A percentile compares a stretch with the other conserved stretches of the same genome.
Conservation (phyloP, 2,888 invertebrate genomes). For the Nemoura dubitans region DNA sequence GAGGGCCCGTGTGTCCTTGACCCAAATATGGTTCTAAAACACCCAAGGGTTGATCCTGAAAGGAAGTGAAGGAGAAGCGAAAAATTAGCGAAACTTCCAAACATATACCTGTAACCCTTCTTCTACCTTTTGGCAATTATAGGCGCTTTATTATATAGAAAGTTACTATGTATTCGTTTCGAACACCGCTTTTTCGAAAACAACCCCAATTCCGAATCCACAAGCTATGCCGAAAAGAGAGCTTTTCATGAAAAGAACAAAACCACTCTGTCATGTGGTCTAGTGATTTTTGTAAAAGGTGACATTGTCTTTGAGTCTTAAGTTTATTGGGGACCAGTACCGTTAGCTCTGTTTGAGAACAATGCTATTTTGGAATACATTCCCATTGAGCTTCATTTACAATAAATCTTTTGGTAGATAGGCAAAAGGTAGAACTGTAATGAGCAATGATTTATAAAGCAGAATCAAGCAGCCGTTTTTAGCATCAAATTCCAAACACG, state of each 20-base stretch:
- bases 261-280: background rate
- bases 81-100: constrained; percentile 36
- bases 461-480: background rate
- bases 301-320: constrained; percentile 15
- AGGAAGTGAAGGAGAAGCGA: constrained; percentile 17
- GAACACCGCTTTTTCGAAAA: background rate
- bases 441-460: background rate
- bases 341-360: background rate
- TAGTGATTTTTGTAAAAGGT: constrained; percentile 1
- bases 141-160: background rate
- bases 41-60: constrained; percentile 18
- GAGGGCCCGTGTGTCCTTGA: constrained; percentile 23
- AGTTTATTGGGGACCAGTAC: background rate
- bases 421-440: constrained; percentile 3
- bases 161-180: background rate
- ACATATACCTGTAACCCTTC: constrained; percentile 39
- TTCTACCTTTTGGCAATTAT: constrained; percentile 30
- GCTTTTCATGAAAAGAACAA: constrained; percentile 17
- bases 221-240: background rate
- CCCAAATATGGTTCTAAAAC: background rate
- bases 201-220: background rate
- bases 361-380: background rate
- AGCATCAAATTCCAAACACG: background rate
- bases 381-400: background rate
- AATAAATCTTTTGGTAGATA: constrained; percentile 3